A percentile compares a stretch with the other conserved stretches of the same genome.
phyloP scores from a whole-genome alignment of 1,140 invertebrate species.

The Papilio dardanus region DNA sequence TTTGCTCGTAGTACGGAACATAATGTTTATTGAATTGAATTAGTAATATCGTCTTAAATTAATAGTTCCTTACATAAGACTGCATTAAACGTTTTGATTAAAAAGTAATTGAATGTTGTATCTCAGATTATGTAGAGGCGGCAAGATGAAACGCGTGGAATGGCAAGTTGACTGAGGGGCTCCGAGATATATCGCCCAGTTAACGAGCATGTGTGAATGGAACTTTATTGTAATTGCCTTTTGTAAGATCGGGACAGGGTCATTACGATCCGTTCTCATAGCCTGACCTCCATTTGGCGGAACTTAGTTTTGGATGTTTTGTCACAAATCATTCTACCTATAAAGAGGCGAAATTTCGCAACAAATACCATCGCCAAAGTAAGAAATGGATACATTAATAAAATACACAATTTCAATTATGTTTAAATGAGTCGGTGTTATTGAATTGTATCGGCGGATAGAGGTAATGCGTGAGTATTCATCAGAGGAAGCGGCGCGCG shows the following conservation, averaged over 20 bases:
- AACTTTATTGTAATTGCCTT: constrained; percentile 83
- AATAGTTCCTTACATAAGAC: too few species aligned
- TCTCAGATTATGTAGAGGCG: constrained; percentile 46
- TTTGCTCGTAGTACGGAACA: neutral
- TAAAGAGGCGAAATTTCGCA: constrained; percentile 14
- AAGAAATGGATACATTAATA: constrained; percentile 21
- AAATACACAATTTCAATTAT: constrained; percentile 59
- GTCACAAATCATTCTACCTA: constrained; percentile 23
- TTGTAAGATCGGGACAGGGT: constrained; percentile 79
- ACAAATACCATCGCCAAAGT: neutral
- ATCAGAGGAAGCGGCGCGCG: constrained; percentile 75
- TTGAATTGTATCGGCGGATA: constrained; percentile 70
- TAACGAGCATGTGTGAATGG: constrained; percentile 81
- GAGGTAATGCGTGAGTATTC: constrained; percentile 71
- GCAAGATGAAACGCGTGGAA: constrained; percentile 65
- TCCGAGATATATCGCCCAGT: constrained; percentile 76
- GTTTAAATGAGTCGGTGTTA: constrained; percentile 72
- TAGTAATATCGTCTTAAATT: too few species aligned
- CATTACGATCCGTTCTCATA: constrained; percentile 70
- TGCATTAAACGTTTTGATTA: constrained; percentile 26
- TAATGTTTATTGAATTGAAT: too few species aligned
- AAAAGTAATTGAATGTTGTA: constrained; percentile 40
- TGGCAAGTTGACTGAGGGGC: constrained; percentile 63
- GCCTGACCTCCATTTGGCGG: constrained; percentile 53
- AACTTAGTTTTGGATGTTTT: constrained; percentile 38